Percentiles rank a stretch among this genome's conserved stretches.
Conservation (phyloP, 2,113 vertebrate genomes). For the Lucifuga dentata region DNA sequence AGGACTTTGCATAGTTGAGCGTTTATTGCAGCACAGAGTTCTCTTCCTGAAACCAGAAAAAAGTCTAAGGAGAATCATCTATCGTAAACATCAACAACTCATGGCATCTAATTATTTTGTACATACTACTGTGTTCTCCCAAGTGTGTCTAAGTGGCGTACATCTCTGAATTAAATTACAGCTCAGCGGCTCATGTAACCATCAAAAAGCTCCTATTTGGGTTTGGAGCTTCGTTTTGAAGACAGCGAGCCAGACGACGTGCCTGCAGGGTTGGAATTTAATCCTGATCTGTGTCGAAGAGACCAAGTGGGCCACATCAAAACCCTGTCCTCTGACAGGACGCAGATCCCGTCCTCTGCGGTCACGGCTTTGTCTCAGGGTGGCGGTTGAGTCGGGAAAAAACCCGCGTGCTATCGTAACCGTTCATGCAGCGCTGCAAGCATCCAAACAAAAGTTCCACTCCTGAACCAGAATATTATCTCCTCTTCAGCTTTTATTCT, state of each 20-base stretch:
- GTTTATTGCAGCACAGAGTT: not conserved
- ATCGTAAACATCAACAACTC: slow-evolving; percentile 12
- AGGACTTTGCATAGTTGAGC: too few relatives aligned
- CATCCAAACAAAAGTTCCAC: not conserved
- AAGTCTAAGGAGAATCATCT: not conserved
- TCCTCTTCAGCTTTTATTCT: too few relatives aligned
- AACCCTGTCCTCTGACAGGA: slow-evolving; percentile 36
- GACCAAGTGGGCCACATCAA: slow-evolving; percentile 47
- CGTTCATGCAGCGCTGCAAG: not conserved
- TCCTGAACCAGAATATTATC: too few relatives aligned
- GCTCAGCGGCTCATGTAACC: slow-evolving; percentile 53
- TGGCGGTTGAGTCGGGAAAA: not conserved
- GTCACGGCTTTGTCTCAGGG: slow-evolving; percentile 20
- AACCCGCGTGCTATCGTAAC: not conserved
- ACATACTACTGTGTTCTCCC: not conserved
- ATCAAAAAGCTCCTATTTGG: slow-evolving; percentile 47
- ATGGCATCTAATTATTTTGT: slow-evolving; percentile 13
- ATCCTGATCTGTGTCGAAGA: slow-evolving; percentile 43
- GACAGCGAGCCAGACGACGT: slow-evolving; percentile 32
- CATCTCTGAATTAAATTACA: slow-evolving; percentile 36
- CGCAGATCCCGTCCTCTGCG: slow-evolving; percentile 21
- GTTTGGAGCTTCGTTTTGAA: slow-evolving; percentile 51
- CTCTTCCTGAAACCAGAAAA: slow-evolving; percentile 7
- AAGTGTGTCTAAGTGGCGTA: slow-evolving; percentile 20
- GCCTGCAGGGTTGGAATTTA: slow-evolving; percentile 56